Percentiles rank a stretch among this genome's conserved stretches.
Conservation (phyloP, 1,140 invertebrate species). For the Pectinophora gossypiella region DNA sequence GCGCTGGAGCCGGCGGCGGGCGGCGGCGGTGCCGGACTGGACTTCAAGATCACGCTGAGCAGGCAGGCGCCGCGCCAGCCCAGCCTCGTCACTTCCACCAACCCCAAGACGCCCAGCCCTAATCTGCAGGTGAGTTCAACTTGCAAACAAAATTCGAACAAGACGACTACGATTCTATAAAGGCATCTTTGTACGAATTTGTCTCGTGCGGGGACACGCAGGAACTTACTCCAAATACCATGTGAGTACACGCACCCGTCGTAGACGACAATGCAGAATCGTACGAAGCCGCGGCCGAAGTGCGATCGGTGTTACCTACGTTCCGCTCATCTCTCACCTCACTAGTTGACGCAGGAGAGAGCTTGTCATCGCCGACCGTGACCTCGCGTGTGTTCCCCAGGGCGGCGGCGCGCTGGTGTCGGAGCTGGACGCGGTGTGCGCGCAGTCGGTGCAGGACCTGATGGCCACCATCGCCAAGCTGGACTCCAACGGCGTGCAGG, state of each 20-base stretch:
- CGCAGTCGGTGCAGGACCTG: slow-evolving; percentile 88
- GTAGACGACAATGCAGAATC: too few relatives aligned
- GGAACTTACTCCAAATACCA: too few relatives aligned
- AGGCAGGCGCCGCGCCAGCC: slow-evolving; percentile 55
- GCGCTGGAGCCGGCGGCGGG: slow-evolving; percentile 8
- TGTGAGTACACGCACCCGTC: too few relatives aligned
- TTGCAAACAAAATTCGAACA: too few relatives aligned
- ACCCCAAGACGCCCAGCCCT: slow-evolving; percentile 88
- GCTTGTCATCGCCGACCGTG: too few relatives aligned
- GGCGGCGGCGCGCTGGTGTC: slow-evolving; percentile 48
- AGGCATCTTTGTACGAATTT: too few relatives aligned
- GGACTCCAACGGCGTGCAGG: slow-evolving; percentile 88
- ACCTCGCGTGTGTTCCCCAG: too few relatives aligned
- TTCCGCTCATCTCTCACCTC: background rate
- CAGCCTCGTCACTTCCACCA: slow-evolving; percentile 83
- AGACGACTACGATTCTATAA: too few relatives aligned
- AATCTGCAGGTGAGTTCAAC: slow-evolving; percentile 67
- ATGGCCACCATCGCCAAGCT: slow-evolving; percentile 90
- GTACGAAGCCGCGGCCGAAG: too few relatives aligned
- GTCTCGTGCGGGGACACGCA: too few relatives aligned
- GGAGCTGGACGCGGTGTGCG: slow-evolving; percentile 86
- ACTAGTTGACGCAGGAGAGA: background rate
- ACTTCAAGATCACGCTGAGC: slow-evolving; percentile 70
- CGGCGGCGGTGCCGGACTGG: slow-evolving; percentile 21
- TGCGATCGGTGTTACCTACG: too few relatives aligned